A percentile compares a stretch with the other conserved stretches of the same genome.
These are phyloP conservation scores for Acronicta alni DNA, from an alignment of 2,888 invertebrate species.

Conservation along the genomic window DNA sequence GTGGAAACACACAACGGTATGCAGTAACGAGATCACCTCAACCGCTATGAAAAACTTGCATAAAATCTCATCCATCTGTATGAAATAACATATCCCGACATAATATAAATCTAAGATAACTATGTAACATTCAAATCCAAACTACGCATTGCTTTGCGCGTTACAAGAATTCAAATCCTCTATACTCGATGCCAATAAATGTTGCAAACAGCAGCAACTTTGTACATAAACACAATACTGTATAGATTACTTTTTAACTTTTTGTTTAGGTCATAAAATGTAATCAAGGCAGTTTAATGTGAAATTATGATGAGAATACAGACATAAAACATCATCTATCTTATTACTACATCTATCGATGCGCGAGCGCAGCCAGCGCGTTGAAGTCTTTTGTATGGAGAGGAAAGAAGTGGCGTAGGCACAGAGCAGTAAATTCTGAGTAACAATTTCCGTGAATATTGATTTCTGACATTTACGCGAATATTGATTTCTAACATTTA, in stretches of 20 bases:
- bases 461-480: too few species aligned
- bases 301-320: constrained; percentile 7
- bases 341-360: too few species aligned
- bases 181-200: constrained; percentile 25
- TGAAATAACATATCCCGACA: too few species aligned
- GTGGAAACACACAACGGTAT: too few species aligned
- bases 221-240: constrained; percentile 38
- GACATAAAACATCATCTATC: constrained; percentile 33
- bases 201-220: constrained; percentile 27
- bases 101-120: background rate
- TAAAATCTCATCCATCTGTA: too few species aligned
- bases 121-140: constrained; percentile 24
- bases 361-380: constrained; percentile 66
- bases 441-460: background rate
- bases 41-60: too few species aligned
- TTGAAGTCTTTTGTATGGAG: constrained; percentile 74
- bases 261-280: constrained; percentile 24
- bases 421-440: constrained; percentile 26
- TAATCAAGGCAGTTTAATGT: constrained; percentile 26
- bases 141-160: background rate
- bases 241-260: constrained; percentile 25
- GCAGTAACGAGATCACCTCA: too few species aligned
- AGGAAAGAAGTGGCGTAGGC: constrained; percentile 53
- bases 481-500: too few species aligned
- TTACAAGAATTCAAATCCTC: constrained; percentile 16